phyloP scores from a whole-genome alignment of 2,888 invertebrate genomes.

The Noctua comes region DNA sequence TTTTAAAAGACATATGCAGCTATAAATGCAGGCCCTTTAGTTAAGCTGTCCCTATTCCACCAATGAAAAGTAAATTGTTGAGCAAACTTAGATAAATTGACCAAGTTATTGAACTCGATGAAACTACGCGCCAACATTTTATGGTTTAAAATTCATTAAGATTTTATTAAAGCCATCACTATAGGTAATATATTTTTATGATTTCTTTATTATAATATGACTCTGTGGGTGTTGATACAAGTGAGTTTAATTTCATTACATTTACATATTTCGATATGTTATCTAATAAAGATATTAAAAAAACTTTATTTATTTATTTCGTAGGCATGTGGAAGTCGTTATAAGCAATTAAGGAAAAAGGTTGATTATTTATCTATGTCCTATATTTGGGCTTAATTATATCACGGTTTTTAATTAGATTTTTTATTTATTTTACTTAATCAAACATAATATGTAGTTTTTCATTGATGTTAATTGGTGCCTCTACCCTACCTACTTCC shows the following conservation, averaged over 20 bases:
- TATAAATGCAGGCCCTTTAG: not conserved
- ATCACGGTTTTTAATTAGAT: not conserved
- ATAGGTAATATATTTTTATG: slow-evolving; percentile 45
- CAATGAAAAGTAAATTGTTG: slow-evolving; percentile 44
- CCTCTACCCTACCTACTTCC: not conserved
- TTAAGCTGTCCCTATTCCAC: slow-evolving; percentile 8
- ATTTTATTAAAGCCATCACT: slow-evolving; percentile 46
- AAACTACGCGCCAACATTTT: slow-evolving; percentile 13
- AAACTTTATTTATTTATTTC: slow-evolving; percentile 1
- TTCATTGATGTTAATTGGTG: slow-evolving; percentile 2
- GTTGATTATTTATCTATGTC: slow-evolving; percentile 1
- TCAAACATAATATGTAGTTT: not conserved
- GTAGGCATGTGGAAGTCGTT: slow-evolving; percentile 8
- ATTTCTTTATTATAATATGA: slow-evolving; percentile 22
- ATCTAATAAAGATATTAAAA: slow-evolving; percentile 16
- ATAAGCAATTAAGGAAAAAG: slow-evolving; percentile 30
- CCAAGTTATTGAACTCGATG: slow-evolving; percentile 42
- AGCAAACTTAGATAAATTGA: slow-evolving; percentile 46
- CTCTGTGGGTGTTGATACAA: slow-evolving; percentile 57
- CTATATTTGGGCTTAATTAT: slow-evolving; percentile 1
- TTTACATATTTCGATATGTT: slow-evolving; percentile 54
- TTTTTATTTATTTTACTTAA: slow-evolving; percentile 16
- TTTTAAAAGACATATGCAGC: not conserved
- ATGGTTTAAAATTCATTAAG: slow-evolving; percentile 55
- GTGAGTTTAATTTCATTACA: slow-evolving; percentile 38